Base-by-base conservation (phyloP, 1,140 invertebrate species). In the Branchinecta lynchi region DNA sequence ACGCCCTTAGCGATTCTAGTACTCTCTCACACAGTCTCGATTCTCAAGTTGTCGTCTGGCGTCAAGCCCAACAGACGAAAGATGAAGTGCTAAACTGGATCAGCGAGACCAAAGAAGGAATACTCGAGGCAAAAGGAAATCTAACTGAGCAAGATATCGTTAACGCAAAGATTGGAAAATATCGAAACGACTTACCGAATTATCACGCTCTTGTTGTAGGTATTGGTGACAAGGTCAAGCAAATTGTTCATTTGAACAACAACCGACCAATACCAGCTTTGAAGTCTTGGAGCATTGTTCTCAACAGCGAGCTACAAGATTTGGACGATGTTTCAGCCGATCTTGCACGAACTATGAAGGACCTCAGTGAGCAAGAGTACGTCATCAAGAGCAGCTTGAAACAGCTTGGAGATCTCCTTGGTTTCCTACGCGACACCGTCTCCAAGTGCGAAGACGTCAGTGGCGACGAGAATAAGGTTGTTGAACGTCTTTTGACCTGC, bases 361-460 rank as follows among this genome's bases (percentile, higher is more conserved):
- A 82, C 7, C 83, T 92, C 70, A 85, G 84, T 69, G 83, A 89
- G 69, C 84, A 87, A 74, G 90, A 93, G 78, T 85, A 85, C 73
- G 81, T 80, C 68, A 82, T 93, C 15, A 86, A 72, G 80, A 83
- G 44, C 84, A 85, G 17, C 84, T 91, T 8, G 92, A 90, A 79
- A 79, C 79, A 17, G 80, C 84, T 0, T 3, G 17, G 17, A 15
- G 51, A 60, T 15, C 51, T 60, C 12, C 51, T 60, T 60, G 51
- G 51, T 15, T 60, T 60, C 17, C 51, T 94, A 66, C 83, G 92
- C 32, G 93, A 96, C 76, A 83, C 87, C 66, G 84, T 95, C 0
- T 87, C 92, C 10, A 91, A 90, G 78, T 94, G 90, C 78, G 93
- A 96, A 76, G 90, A 95, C 78, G 84, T 93, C 75, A 89, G 88